Evolutionary conservation across 2,113 vertebrate genomes (phyloP).

Genomic region (Pelusios castaneus): DNA sequence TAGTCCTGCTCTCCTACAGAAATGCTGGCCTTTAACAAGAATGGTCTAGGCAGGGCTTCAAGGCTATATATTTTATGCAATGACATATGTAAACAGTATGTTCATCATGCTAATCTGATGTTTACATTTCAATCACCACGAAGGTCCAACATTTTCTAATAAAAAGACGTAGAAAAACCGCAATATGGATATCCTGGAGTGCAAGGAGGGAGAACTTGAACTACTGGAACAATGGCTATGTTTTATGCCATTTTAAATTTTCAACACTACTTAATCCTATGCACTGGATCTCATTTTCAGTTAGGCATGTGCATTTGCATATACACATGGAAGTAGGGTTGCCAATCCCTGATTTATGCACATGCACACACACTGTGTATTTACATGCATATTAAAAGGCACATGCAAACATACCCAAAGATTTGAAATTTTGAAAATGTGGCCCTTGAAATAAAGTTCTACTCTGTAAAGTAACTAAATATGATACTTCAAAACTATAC

Average conservation of each 20-base stretch:
- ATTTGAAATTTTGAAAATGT: background rate
- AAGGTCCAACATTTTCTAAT: background rate
- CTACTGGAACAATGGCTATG: background rate
- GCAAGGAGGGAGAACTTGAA: background rate
- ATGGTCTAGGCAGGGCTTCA: background rate
- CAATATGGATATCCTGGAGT: background rate
- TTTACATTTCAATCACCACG: background rate
- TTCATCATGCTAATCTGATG: background rate
- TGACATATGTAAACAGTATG: background rate
- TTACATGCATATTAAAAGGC: background rate
- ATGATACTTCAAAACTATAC: background rate
- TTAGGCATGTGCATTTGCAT: rapidly evolving
- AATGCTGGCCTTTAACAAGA: background rate
- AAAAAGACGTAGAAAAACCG: too few species aligned
- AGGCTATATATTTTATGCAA: background rate
- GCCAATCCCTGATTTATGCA: background rate
- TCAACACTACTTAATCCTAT: background rate
- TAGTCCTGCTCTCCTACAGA: background rate
- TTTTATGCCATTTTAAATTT: background rate
- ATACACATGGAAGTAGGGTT: background rate
- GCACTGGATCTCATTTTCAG: background rate
- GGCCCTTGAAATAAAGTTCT: background rate
- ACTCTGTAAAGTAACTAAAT: conserved; percentile 34
- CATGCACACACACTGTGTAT: background rate
- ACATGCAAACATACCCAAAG: background rate